These are phyloP conservation scores for Lycorma delicatula DNA, from an alignment of 1,140 invertebrate species.

Conservation along the genomic window DNA sequence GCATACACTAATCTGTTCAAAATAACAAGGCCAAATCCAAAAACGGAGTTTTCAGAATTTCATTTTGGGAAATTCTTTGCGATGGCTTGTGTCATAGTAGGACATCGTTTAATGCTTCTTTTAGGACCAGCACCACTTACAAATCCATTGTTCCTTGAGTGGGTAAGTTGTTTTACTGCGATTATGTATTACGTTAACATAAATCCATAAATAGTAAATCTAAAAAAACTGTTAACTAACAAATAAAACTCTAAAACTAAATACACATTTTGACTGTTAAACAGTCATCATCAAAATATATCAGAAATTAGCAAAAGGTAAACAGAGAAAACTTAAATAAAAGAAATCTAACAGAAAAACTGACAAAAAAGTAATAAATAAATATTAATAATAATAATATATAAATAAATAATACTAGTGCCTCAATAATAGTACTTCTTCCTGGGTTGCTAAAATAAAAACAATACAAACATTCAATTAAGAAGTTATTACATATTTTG, in stretches of 20 bases:
- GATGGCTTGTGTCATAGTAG: background rate
- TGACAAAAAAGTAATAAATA: too few species aligned
- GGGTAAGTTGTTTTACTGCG: background rate
- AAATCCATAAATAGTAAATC: background rate
- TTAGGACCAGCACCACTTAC: background rate
- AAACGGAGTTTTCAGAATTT: background rate
- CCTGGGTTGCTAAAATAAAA: too few species aligned
- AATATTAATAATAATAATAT: too few species aligned
- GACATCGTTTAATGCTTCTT: background rate
- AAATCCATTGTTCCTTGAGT: background rate
- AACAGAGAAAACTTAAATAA: too few species aligned
- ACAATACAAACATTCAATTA: too few species aligned
- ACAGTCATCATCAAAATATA: background rate
- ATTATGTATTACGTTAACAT: background rate
- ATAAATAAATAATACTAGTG: too few species aligned
- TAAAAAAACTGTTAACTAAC: background rate
- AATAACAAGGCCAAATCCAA: background rate
- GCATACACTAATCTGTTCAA: background rate
- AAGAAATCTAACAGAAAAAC: too few species aligned
- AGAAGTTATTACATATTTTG: too few species aligned
- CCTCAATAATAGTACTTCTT: too few species aligned
- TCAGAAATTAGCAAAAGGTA: too few species aligned
- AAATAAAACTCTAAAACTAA: background rate
- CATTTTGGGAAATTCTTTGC: background rate
- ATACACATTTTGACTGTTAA: background rate